These are phyloP conservation scores for Brachionus sp. DNA, from an alignment of 1,140 invertebrate species.

Conservation along the genomic window DNA sequence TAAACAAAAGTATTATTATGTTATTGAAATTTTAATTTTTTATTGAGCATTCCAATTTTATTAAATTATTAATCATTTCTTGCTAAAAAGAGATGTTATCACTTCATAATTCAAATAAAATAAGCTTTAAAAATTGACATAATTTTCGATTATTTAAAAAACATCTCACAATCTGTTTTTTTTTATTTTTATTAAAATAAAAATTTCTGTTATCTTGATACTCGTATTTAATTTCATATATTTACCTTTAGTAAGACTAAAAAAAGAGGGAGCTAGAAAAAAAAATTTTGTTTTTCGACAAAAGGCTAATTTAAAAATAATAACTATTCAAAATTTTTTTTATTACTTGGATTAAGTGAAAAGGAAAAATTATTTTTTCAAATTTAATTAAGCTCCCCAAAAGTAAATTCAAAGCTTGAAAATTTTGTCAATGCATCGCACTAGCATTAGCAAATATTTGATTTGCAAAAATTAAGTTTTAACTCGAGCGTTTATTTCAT, in stretches of 20 bases:
- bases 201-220: background rate
- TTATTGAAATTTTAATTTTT: background rate
- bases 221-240: background rate
- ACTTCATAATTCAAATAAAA: background rate
- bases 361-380: background rate
- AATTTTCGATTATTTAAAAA: background rate
- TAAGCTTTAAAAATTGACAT: background rate
- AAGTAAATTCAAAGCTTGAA: background rate
- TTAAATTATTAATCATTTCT: background rate
- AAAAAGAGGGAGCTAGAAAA: background rate
- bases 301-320: background rate
- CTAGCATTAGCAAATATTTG: background rate
- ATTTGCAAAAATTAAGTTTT: background rate
- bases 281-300: background rate
- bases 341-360: background rate
- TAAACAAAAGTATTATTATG: no score
- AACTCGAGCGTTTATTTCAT: background rate
- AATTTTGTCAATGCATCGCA: background rate
- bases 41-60: background rate
- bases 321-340: background rate
- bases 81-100: background rate
- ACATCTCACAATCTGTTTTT: background rate
- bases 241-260: background rate
- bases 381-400: background rate
- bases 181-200: background rate